phyloP scores from a whole-genome alignment of 2,888 invertebrate species.

The Augiades crinisus region DNA sequence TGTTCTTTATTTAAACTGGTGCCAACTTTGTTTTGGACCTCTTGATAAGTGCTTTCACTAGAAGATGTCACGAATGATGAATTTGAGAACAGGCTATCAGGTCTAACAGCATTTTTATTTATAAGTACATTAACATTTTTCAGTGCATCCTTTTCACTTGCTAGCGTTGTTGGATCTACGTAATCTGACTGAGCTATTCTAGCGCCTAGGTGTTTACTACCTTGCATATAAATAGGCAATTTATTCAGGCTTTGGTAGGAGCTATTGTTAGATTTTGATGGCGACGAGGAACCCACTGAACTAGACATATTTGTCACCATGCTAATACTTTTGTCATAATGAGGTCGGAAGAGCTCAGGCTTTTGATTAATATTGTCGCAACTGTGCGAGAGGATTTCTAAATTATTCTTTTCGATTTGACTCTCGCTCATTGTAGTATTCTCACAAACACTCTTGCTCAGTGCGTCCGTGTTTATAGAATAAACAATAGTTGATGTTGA shows the following conservation, averaged over 20 bases:
- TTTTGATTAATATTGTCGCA: constrained; percentile 64
- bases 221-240: constrained; percentile 86
- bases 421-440: constrained; percentile 59
- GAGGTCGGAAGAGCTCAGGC: constrained; percentile 44
- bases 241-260: constrained; percentile 69
- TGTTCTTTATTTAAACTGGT: constrained; percentile 15
- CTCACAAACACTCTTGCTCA: constrained; percentile 70
- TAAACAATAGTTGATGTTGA: constrained; percentile 54
- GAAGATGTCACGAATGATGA: constrained; percentile 80
- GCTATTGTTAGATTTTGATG: constrained; percentile 62
- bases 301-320: constrained; percentile 55
- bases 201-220: constrained; percentile 91
- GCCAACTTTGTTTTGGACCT: constrained; percentile 43
- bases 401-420: constrained; percentile 63
- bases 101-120: constrained; percentile 80
- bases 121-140: constrained; percentile 83
- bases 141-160: constrained; percentile 65
- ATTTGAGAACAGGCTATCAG: constrained; percentile 80
- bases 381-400: constrained; percentile 64
- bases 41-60: constrained; percentile 74
- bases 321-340: constrained; percentile 64
- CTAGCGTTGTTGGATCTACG: constrained; percentile 88
- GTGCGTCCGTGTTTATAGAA: constrained; percentile 46
- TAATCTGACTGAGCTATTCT: constrained; percentile 94
- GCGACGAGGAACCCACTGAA: constrained; percentile 48